Base-by-base conservation (phyloP, 2,113 vertebrate genomes). In the Aviceda subcristata region DNA sequence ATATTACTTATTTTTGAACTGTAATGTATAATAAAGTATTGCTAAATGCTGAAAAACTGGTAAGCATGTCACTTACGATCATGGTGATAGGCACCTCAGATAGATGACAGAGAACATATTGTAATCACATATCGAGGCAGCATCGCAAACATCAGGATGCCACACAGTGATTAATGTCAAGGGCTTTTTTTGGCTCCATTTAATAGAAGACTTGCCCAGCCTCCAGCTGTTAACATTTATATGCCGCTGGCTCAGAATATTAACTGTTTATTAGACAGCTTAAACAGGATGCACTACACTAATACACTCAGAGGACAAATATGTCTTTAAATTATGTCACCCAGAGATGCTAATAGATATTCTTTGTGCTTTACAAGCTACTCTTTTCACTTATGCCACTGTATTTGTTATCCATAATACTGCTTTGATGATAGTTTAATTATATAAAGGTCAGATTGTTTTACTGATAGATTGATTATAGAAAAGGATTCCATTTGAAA, bases 141-240 rank as follows among this genome's bases (percentile, higher is more conserved):
- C 83, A 72, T 64, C 20, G 4, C 92, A 89, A 89, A 84, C 94
- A 86, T 67, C 94, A 94, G 91, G 92, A 92, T 82, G 84, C 86
- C 91, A 86, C 62, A n/a, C 57, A 73, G 62, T 95, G 94, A 97
- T 95, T 97, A 86, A 94, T 90, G 77, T 96, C 86, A 45, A 45
- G 86, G 71, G 79, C 74, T 88, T 92, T 94, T 94, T 92, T 83
- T 95, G 97, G 92, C 84, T 95, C 29, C 48, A n/a, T 85, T 77
- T 67, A 68, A 90, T 8, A 91, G 84, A 63, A 82, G 83, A 76
- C 64, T 82, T 84, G 77, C 34, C 89, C 80, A 90, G 77, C 34
- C 53, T 94, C 91, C 89, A 95, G 80, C 91, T 97, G 92, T 73
- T 93, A 95, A 76, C 73, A 78, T 89, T 91, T 92, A 67, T 38